A percentile compares a stretch with the other conserved stretches of the same genome.
These are phyloP conservation scores for Dipodomys merriami DNA, from an alignment of 2,113 vertebrate genomes.

Conservation along the genomic window DNA sequence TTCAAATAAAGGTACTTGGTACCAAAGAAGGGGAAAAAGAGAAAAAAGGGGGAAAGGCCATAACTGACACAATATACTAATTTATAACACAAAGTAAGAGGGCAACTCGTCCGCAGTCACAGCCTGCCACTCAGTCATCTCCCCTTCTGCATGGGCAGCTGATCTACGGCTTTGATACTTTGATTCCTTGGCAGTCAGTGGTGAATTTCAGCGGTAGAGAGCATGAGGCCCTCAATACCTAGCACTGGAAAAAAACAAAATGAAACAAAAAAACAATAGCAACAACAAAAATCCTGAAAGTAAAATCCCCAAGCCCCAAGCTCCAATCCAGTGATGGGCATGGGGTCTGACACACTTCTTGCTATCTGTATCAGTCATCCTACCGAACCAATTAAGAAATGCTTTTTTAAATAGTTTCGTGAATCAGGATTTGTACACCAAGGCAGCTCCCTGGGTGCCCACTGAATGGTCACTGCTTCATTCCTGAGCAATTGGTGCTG, in stretches of 20 bases:
- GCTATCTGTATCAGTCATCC: neutral
- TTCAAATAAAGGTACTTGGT: neutral
- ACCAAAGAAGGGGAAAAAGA: neutral
- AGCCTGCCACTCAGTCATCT: neutral
- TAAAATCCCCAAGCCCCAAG: too few relatives aligned
- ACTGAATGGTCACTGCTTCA: rapidly evolving
- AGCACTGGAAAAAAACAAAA: neutral
- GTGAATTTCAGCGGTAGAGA: neutral
- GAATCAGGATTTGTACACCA: neutral
- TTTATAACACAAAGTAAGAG: rapidly evolving
- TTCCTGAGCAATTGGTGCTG: rapidly evolving
- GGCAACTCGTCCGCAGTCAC: neutral
- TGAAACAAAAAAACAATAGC: too few relatives aligned
- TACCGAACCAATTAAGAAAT: neutral
- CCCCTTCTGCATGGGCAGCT: neutral
- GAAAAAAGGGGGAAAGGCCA: too few relatives aligned
- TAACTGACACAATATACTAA: neutral
- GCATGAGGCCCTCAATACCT: neutral
- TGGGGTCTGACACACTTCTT: rapidly evolving
- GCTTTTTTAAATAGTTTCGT: neutral
- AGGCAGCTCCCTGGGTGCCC: neutral
- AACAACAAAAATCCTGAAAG: neutral
- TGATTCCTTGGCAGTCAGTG: neutral
- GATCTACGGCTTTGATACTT: neutral
- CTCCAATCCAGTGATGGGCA: too few relatives aligned